A percentile compares a stretch with the other conserved stretches of the same genome.
These are phyloP conservation scores for Cherax destructor DNA, from an alignment of 1,140 invertebrate genomes.

Conservation along the genomic window DNA sequence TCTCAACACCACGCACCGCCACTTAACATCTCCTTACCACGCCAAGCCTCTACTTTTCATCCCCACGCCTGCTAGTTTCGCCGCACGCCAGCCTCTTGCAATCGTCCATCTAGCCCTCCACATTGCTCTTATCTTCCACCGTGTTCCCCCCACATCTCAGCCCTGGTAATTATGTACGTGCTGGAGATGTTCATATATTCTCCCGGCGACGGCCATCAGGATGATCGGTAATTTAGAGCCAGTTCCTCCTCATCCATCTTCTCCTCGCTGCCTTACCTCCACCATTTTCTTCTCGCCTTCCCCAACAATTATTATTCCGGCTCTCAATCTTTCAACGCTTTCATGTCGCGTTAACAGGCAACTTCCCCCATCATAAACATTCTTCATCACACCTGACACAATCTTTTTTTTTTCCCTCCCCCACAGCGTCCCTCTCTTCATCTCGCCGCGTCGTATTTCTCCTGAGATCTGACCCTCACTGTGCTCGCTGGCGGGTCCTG, in stretches of 20 bases:
- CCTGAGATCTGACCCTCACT: not conserved
- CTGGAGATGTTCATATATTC: constrained; percentile 8
- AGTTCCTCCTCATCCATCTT: constrained; percentile 10
- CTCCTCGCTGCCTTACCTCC: not conserved
- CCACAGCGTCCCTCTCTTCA: not conserved
- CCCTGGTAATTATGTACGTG: constrained; percentile 18
- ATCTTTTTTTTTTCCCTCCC: not conserved
- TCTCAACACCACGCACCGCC: not conserved
- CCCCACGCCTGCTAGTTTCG: constrained; percentile 19
- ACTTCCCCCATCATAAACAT: not conserved
- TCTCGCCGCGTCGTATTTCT: not conserved
- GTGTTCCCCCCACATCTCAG: not conserved
- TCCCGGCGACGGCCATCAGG: not conserved
- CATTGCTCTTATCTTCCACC: not conserved
- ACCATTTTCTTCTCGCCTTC: not conserved
- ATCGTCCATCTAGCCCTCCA: not conserved
- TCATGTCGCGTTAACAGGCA: not conserved
- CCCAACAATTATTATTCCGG: not conserved
- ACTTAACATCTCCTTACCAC: constrained; percentile 32
- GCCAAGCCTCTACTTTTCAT: not conserved
- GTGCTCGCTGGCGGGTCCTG: no score
- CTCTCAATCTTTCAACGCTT: constrained; percentile 1
- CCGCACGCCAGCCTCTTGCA: not conserved
- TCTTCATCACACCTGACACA: not conserved
- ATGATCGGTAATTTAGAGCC: not conserved